These are phyloP conservation scores for Acanthosepion pharaonis DNA, from an alignment of 2,888 invertebrate species.

Conservation along the genomic window DNA sequence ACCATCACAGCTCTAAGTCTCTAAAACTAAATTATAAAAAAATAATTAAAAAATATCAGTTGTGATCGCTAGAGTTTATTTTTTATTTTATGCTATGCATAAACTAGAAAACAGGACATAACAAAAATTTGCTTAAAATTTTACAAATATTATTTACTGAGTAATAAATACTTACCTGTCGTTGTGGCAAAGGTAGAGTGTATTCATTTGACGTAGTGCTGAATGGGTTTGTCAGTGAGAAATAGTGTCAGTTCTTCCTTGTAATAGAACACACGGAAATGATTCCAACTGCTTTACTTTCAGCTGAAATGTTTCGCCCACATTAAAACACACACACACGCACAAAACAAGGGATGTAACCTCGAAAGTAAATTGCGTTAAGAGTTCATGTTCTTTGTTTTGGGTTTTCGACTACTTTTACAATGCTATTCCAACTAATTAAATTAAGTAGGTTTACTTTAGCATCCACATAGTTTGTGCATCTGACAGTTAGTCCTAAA, in stretches of 20 bases:
- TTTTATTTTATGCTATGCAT: background rate
- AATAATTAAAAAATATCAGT: background rate
- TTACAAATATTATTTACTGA: background rate
- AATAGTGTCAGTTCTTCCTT: background rate
- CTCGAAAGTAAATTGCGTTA: background rate
- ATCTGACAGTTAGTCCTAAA: no score
- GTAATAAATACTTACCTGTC: background rate
- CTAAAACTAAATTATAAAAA: background rate
- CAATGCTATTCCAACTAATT: no score
- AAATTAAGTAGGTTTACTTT: no score
- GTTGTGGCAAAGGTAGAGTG: background rate
- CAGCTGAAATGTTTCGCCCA: background rate
- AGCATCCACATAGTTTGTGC: no score
- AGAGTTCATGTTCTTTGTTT: background rate
- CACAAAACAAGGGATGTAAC: background rate
- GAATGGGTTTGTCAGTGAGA: background rate
- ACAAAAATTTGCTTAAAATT: background rate
- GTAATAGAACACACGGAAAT: background rate
- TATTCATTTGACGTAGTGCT: background rate
- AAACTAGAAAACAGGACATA: no score
- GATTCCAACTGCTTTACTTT: no score
- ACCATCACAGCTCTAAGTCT: no score
- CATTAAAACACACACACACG: background rate
- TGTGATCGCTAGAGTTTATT: background rate
- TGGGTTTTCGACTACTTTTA: background rate